Evolutionary conservation across 1,140 invertebrate genomes (phyloP).

Genomic region (Lethrus apterus): DNA sequence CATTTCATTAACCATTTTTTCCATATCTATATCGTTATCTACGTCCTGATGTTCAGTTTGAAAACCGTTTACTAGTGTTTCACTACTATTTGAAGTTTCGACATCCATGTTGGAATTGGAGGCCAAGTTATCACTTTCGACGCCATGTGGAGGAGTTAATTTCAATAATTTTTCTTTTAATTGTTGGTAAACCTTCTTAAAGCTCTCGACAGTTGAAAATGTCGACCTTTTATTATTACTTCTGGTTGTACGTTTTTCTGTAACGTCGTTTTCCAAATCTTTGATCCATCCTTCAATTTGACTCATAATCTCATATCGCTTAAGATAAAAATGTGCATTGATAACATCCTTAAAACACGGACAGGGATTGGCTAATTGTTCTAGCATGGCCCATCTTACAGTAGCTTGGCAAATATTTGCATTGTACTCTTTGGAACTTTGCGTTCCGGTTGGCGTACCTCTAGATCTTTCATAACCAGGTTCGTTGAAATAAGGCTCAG

Average conservation of each 20-base stretch:
- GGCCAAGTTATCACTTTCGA: constrained; percentile 50
- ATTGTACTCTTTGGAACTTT: constrained; percentile 89
- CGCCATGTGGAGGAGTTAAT: constrained; percentile 62
- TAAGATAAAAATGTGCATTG: constrained; percentile 91
- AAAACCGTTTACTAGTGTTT: constrained; percentile 22
- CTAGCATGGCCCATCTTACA: constrained; percentile 92
- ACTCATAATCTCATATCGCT: constrained; percentile 80
- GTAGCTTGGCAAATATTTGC: constrained; percentile 93
- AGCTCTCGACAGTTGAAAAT: constrained; percentile 22
- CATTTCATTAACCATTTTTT: constrained; percentile 66
- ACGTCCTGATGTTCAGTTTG: constrained; percentile 37
- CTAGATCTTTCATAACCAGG: constrained; percentile 91
- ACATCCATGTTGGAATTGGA: constrained; percentile 36
- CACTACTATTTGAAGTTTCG: constrained; percentile 9
- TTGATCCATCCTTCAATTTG: constrained; percentile 87
- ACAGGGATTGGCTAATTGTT: constrained; percentile 83
- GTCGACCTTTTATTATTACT: constrained; percentile 38
- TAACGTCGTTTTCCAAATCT: constrained; percentile 69
- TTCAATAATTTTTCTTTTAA: constrained; percentile 58
- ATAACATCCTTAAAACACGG: constrained; percentile 93
- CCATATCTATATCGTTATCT: constrained; percentile 62
- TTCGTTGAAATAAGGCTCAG: constrained; percentile 97
- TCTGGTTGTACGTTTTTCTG: constrained; percentile 61
- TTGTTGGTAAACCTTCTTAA: constrained; percentile 28
- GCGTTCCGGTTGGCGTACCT: constrained; percentile 79